Evolutionary conservation across 2,888 invertebrate species (phyloP).

Genomic region (Dryobotodes eremita): DNA sequence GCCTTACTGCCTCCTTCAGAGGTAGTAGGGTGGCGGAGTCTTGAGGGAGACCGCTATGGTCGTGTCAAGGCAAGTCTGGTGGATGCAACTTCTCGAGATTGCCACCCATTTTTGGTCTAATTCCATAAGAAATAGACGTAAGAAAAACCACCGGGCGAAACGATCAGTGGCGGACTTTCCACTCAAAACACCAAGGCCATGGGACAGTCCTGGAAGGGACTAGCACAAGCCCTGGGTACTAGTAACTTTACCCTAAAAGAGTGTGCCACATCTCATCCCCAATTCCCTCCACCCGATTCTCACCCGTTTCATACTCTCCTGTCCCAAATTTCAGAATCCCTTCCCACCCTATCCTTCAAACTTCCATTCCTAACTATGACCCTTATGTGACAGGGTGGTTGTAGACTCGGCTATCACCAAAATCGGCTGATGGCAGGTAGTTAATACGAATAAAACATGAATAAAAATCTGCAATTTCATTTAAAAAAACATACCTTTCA

Average conservation of each 20-base stretch:
- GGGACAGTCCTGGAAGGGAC: background rate
- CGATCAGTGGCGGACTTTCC: background rate
- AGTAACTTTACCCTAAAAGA: background rate
- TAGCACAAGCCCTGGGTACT: background rate
- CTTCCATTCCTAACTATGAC: background rate
- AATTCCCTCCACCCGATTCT: background rate
- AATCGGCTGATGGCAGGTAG: background rate
- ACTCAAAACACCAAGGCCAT: background rate
- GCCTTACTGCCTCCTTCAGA: background rate
- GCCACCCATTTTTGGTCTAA: background rate
- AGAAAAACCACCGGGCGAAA: background rate
- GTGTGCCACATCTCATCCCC: background rate
- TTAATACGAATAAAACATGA: background rate
- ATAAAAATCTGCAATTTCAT: background rate
- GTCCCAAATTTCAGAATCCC: background rate
- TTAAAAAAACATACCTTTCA: slow-evolving; percentile 91
- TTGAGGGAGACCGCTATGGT: background rate
- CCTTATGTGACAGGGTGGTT: background rate
- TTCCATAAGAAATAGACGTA: background rate
- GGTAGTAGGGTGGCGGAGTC: background rate
- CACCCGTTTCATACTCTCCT: background rate
- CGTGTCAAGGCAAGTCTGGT: background rate
- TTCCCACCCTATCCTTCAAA: background rate
- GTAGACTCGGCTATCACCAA: background rate
- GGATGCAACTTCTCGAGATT: background rate